These are phyloP conservation scores for Helicoverpa zea DNA, from an alignment of 1,140 invertebrate genomes.

Conservation along the genomic window DNA sequence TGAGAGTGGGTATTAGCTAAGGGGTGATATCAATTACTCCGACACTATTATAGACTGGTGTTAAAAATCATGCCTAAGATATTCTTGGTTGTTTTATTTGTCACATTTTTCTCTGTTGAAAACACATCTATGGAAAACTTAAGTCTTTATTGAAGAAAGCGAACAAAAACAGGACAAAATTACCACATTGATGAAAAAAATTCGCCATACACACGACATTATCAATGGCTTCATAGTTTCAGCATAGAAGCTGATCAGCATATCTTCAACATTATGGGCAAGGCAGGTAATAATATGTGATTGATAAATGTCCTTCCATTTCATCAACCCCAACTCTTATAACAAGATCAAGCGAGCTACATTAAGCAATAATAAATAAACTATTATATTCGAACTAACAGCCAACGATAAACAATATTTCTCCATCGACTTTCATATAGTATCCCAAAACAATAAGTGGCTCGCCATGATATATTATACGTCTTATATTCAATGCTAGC, in stretches of 20 bases:
- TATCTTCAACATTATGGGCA: too few species aligned
- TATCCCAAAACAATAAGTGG: conserved; percentile 7
- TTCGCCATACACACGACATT: too few species aligned
- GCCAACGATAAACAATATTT: not conserved
- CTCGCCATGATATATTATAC: not conserved
- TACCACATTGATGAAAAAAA: too few species aligned
- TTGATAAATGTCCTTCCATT: conserved; percentile 2
- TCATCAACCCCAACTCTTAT: not conserved
- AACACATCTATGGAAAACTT: too few species aligned
- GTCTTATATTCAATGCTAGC: not conserved
- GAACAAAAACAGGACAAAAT: too few species aligned
- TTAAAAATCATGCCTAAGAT: too few species aligned
- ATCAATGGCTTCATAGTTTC: too few species aligned
- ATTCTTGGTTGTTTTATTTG: not conserved
- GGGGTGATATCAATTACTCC: too few species aligned
- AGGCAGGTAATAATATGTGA: not conserved
- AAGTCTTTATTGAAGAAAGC: too few species aligned
- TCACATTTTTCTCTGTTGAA: too few species aligned
- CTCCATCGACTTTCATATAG: conserved; percentile 9
- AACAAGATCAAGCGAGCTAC: not conserved
- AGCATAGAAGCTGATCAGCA: too few species aligned
- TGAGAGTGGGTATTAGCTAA: not conserved
- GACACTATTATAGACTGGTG: too few species aligned
- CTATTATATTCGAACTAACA: not conserved
- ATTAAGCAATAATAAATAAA: conserved; percentile 1